These are phyloP conservation scores for Danio albolineatus DNA, from an alignment of 2,797 vertebrate species.

Conservation along the genomic window DNA sequence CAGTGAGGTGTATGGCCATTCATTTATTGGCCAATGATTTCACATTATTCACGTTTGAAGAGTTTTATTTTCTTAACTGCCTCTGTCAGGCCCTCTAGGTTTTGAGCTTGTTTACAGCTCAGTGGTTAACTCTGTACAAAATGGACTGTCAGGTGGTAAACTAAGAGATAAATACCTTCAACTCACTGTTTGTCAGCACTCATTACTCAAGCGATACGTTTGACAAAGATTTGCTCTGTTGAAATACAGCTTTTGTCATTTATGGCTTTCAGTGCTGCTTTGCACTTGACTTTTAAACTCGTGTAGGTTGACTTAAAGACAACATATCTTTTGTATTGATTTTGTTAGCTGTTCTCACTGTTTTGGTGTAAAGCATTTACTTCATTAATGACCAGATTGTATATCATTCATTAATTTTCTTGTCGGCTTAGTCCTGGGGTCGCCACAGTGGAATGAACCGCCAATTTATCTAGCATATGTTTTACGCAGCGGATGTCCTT, in stretches of 20 bases:
- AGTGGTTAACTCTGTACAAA: slow-evolving; percentile 8
- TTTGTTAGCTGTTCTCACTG: neutral
- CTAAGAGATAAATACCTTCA: slow-evolving; percentile 3
- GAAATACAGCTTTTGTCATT: slow-evolving; percentile 9
- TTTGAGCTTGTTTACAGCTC: slow-evolving; percentile 4
- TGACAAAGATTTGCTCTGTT: slow-evolving; percentile 1
- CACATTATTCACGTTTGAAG: neutral
- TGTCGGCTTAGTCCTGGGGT: no score
- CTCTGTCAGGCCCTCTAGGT: slow-evolving; percentile 5
- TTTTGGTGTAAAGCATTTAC: no score
- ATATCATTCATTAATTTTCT: no score
- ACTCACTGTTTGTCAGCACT: slow-evolving; percentile 13
- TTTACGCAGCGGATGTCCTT: no score
- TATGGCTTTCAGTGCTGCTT: neutral
- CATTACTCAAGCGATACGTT: neutral
- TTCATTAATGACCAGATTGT: no score
- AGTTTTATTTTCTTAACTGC: slow-evolving; percentile 16
- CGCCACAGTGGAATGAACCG: no score
- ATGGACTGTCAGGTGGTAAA: neutral
- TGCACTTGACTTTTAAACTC: neutral
- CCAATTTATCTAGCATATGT: no score
- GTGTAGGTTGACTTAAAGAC: neutral
- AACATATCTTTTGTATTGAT: neutral
- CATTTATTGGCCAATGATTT: slow-evolving; percentile 20
- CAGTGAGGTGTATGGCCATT: slow-evolving; percentile 1